Evolutionary conservation across 2,113 vertebrate genomes (phyloP).

Genomic region (Gallinago undulata): DNA sequence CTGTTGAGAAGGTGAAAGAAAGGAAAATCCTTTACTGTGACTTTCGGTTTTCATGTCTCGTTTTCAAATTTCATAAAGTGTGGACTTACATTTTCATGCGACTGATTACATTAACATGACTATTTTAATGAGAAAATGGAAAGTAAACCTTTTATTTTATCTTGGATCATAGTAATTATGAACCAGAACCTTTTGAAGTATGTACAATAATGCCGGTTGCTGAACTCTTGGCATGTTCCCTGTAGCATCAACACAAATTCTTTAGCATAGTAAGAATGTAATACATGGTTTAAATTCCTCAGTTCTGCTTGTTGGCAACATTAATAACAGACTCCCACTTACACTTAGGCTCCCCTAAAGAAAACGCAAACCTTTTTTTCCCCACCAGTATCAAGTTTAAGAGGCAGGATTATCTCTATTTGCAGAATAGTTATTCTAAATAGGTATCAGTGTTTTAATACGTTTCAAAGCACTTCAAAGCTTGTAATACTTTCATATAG

Average conservation of each 20-base stretch:
- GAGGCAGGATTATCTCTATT: constrained; percentile 69
- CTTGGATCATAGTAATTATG: constrained; percentile 34
- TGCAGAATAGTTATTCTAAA: constrained; percentile 70
- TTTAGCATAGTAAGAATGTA: neutral
- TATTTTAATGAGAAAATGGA: constrained; percentile 57
- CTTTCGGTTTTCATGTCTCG: constrained; percentile 49
- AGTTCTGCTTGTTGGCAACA: constrained; percentile 19
- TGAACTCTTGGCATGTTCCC: constrained; percentile 32
- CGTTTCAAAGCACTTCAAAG: constrained; percentile 77
- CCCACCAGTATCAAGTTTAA: constrained; percentile 38
- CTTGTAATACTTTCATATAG: constrained; percentile 85
- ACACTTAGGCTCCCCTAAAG: constrained; percentile 17
- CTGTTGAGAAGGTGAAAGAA: constrained; percentile 57
- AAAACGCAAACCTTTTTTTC: constrained; percentile 30
- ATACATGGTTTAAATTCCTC: neutral
- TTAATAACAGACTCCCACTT: constrained; percentile 14
- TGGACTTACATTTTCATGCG: constrained; percentile 33
- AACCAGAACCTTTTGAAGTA: constrained; percentile 41
- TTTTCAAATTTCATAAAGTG: constrained; percentile 27
- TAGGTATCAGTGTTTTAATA: constrained; percentile 76
- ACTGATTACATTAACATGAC: constrained; percentile 46
- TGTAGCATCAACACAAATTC: constrained; percentile 24
- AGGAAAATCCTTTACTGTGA: constrained; percentile 60
- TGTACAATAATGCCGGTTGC: neutral
- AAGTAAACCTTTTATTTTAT: constrained; percentile 53